Evolutionary conservation across 2,888 invertebrate genomes (phyloP), one percentile per base, ranked within the genome.

Genomic region (Xestia ashworthii): DNA sequence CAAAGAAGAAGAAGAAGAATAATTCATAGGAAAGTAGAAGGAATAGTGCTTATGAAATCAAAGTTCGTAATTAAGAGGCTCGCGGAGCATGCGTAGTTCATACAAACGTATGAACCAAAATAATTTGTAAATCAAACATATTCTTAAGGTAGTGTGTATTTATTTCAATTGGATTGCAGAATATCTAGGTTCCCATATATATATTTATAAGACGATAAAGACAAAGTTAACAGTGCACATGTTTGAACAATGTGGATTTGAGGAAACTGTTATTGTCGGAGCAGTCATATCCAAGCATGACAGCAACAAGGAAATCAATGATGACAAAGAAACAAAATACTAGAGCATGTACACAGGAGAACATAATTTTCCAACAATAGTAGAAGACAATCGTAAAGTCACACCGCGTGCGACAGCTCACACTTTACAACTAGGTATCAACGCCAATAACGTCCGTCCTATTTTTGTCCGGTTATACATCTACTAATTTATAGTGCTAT

Each of bases 401-500:
- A 82, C 71, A 77, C 94, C 93, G 92, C 90, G 90, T 95, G 95
- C 89, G 95, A 95, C 95, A 95, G 93, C 94, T 96, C 94, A 94
- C 93, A 90, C 90, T 94, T 94, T 92, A 95, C 94, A 88, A 83
- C 93, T 92, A 93, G 93, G 92, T 93, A 95, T 93, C 93, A 93
- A 91, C 91, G 92, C 92, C 94, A 94, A 95, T 94, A 93, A 89
- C 92, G 89, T 88, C 80, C 81, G 87, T 76, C 87, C 95, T 96
- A 96, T 96, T 95, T 95, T 94, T 92, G 94, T 93, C 89, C 90
- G 89, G 91, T 92, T 93, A 93, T 95, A 93, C 93, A 93, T 95
- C 92, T 92, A 93, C 93, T 93, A 95, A 95, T 96, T 96, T 96
- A 96, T 95, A 93, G 94, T 92, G 93, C 94, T 90, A 95, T 96